Conservation (phyloP, 2,888 invertebrate species). For the Drosophila colorata region DNA sequence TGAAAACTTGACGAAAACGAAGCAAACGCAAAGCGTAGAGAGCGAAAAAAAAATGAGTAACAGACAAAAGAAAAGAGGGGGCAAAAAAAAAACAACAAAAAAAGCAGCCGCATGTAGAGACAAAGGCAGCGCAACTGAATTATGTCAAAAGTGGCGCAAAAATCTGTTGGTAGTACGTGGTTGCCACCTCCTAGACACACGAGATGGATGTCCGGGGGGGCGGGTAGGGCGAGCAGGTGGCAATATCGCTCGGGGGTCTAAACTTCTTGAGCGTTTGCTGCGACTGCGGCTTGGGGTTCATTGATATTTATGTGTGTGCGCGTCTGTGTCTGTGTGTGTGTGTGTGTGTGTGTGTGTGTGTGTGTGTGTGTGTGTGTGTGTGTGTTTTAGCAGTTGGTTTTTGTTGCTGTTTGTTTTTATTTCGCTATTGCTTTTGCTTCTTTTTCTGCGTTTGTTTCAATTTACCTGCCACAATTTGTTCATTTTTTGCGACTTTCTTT, state of each 20-base stretch:
- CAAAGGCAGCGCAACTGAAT: constrained; percentile 42
- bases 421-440: constrained; percentile 39
- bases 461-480: constrained; percentile 72
- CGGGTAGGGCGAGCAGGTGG: constrained; percentile 2
- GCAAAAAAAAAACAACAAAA: not conserved
- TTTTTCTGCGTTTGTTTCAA: constrained; percentile 41
- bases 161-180: constrained; percentile 54
- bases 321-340: constrained; percentile 15
- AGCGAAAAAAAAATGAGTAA: constrained; percentile 32
- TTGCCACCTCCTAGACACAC: constrained; percentile 10
- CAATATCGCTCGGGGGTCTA: constrained; percentile 29
- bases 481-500: constrained; percentile 48
- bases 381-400: constrained; percentile 36
- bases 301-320: constrained; percentile 61
- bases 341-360: constrained; percentile 17
- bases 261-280: constrained; percentile 15
- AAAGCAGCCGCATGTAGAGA: constrained; percentile 21
- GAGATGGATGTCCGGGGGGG: not conserved
- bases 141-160: constrained; percentile 78
- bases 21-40: constrained; percentile 51
- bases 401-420: constrained; percentile 16
- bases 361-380: too few relatives aligned
- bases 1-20: constrained; percentile 73
- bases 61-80: constrained; percentile 13
- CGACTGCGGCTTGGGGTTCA: constrained; percentile 55